Conservation (phyloP, 2,113 vertebrate genomes). For the Psilopogon haemacephalus region DNA sequence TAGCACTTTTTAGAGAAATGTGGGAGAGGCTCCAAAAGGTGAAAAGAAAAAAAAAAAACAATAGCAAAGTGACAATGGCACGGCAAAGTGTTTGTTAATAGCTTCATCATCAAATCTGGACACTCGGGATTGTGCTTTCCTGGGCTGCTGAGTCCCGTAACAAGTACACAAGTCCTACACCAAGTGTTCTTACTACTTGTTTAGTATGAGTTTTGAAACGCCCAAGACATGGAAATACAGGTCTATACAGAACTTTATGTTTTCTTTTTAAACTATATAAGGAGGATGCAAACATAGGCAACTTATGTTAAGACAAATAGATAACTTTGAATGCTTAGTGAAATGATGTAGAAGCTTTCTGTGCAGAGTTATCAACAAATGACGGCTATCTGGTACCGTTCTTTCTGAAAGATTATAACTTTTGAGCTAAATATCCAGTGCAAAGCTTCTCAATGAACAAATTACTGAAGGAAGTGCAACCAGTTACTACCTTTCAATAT, state of each 20-base stretch:
- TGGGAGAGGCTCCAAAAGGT: constrained; percentile 32
- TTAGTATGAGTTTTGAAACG: background rate
- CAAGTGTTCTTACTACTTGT: background rate
- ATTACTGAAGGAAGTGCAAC: background rate
- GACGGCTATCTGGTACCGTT: background rate
- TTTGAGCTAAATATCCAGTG: background rate
- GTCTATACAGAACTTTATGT: background rate
- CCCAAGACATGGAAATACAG: background rate
- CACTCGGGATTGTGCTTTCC: background rate
- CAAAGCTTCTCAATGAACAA: background rate
- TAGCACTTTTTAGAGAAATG: background rate
- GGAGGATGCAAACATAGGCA: background rate
- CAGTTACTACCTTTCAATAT: constrained; percentile 11
- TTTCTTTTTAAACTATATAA: constrained; percentile 37
- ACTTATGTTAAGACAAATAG: background rate
- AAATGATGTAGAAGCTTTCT: background rate
- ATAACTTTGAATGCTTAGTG: background rate
- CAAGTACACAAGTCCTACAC: background rate
- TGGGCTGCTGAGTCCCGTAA: background rate
- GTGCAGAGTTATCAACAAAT: background rate
- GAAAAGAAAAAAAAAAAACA: background rate
- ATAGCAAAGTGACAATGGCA: background rate
- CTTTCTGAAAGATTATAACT: background rate
- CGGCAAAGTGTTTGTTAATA: background rate
- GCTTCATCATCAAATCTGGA: background rate